These are phyloP conservation scores for Drosophila jambulina DNA, from an alignment of 1,140 invertebrate species.

Conservation along the genomic window DNA sequence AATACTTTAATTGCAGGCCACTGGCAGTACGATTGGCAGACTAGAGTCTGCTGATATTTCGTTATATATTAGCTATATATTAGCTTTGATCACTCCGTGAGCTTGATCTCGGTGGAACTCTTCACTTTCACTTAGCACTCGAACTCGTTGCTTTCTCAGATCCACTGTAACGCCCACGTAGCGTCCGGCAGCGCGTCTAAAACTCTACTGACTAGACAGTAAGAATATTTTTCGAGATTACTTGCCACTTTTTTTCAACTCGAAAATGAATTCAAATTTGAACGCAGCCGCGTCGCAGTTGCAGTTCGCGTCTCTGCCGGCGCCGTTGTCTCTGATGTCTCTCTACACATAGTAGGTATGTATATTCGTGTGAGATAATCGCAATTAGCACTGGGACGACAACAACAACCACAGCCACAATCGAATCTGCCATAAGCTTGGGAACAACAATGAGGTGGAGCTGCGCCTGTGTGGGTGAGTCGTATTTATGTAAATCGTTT, in stretches of 20 bases:
- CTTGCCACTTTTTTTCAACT: conserved; percentile 73
- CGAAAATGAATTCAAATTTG: conserved; percentile 80
- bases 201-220: conserved; percentile 77
- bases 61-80: neutral
- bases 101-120: conserved; percentile 4
- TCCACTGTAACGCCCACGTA: conserved; percentile 60
- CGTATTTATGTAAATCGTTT: conserved; percentile 69
- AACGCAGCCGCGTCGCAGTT: conserved; percentile 61
- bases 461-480: conserved; percentile 33
- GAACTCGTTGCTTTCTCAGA: neutral
- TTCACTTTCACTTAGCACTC: conserved; percentile 44
- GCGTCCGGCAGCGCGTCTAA: conserved; percentile 74
- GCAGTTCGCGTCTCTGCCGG: conserved; percentile 49
- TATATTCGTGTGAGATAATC: conserved; percentile 77
- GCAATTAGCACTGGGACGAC: conserved; percentile 78
- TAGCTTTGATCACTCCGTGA: neutral
- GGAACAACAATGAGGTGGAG: conserved; percentile 69
- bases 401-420: conserved; percentile 49
- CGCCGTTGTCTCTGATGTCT: conserved; percentile 42
- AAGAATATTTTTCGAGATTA: conserved; percentile 81
- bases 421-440: conserved; percentile 64
- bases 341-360: conserved; percentile 34
- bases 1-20: conserved; percentile 59
- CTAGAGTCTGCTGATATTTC: conserved; percentile 13
- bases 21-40: conserved; percentile 34